Evolutionary conservation across 2,113 vertebrate species (phyloP).

Genomic region (Labrus mixtus): DNA sequence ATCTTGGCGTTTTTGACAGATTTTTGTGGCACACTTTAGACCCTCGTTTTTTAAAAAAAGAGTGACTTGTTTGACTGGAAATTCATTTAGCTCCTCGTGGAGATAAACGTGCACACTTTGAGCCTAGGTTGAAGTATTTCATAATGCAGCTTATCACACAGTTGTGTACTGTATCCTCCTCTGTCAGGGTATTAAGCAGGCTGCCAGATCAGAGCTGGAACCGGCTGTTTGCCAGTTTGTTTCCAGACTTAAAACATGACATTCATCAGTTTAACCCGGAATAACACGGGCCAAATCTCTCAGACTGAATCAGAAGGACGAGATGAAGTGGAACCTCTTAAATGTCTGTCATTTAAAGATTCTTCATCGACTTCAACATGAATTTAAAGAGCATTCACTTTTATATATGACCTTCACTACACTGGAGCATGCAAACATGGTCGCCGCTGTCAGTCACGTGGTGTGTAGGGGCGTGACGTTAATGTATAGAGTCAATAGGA

Average conservation of each 20-base stretch:
- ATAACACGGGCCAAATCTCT: background rate
- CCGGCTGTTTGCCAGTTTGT: background rate
- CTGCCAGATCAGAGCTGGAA: no score
- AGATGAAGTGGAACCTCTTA: background rate
- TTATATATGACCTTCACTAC: slow-evolving; percentile 70
- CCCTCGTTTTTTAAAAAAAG: rapidly evolving
- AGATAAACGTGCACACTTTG: background rate
- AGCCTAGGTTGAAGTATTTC: background rate
- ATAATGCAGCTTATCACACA: background rate
- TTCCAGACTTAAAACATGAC: background rate
- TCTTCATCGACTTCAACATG: rapidly evolving
- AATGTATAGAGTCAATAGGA: slow-evolving; percentile 12
- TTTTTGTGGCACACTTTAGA: background rate
- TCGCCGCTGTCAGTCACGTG: slow-evolving; percentile 67
- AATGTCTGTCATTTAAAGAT: background rate
- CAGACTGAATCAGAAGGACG: background rate
- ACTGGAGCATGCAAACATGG: slow-evolving; percentile 41
- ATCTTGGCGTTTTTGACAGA: slow-evolving; percentile 3
- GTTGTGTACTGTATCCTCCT: background rate
- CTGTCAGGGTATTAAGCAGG: background rate
- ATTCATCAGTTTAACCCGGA: background rate
- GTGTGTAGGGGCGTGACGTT: slow-evolving; percentile 25
- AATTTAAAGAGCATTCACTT: background rate
- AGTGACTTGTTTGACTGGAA: rapidly evolving
- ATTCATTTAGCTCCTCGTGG: background rate